Evolutionary conservation across 2,797 vertebrate genomes (phyloP).

Genomic region (Pseudochirops cupreus): DNA sequence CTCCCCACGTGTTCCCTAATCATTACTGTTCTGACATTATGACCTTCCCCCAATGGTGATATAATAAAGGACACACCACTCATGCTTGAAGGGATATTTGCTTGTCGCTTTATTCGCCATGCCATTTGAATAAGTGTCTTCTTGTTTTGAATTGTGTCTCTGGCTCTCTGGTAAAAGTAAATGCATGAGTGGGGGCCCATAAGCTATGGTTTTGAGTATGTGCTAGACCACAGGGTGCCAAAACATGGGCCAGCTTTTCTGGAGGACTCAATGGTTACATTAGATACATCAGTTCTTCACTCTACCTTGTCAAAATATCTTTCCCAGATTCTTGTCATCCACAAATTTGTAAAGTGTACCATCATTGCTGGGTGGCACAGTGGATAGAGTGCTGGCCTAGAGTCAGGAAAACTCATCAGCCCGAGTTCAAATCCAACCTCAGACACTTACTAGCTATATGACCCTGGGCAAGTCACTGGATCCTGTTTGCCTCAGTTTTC

Average conservation of each 20-base stretch:
- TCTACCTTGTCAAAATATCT: neutral
- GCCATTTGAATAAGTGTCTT: neutral
- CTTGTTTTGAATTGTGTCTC: neutral
- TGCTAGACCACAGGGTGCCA: no score
- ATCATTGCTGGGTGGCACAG: neutral
- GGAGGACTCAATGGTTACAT: neutral
- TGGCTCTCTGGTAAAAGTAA: neutral
- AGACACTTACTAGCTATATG: neutral
- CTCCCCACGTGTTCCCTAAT: neutral
- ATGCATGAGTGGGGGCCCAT: neutral
- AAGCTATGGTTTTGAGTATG: neutral
- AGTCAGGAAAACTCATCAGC: neutral
- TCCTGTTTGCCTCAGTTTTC: neutral
- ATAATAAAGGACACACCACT: neutral
- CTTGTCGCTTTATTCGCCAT: neutral
- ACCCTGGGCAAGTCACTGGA: neutral
- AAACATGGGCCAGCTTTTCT: neutral
- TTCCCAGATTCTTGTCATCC: neutral
- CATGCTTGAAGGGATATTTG: neutral
- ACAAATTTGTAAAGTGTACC: neutral
- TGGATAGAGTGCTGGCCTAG: neutral
- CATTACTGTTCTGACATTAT: neutral
- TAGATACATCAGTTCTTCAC: neutral
- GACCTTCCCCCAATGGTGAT: neutral
- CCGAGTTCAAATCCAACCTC: neutral